phyloP scores from a whole-genome alignment of 2,113 vertebrate genomes.

The Muntiacus muntjak region DNA sequence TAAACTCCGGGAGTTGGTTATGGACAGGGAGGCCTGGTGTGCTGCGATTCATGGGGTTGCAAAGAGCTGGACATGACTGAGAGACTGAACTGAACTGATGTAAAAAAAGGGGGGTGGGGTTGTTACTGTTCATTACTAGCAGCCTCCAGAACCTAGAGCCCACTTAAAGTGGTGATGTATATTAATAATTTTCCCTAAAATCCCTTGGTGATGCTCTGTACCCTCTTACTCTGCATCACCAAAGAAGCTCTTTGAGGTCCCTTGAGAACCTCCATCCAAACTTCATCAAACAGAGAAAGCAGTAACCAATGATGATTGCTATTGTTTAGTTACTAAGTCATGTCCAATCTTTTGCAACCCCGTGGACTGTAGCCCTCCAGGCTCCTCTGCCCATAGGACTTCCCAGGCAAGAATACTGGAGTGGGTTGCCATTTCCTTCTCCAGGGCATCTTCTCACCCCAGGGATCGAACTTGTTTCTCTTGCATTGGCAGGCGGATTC shows the following conservation, averaged over 20 bases:
- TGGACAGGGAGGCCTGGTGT: too few species aligned
- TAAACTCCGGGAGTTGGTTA: too few species aligned
- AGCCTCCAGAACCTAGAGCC: background rate
- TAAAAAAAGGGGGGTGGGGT: too few species aligned
- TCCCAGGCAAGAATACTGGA: background rate
- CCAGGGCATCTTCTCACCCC: background rate
- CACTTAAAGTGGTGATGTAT: background rate
- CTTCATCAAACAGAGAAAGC: background rate
- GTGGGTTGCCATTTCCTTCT: background rate
- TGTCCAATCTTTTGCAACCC: background rate
- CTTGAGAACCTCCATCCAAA: background rate
- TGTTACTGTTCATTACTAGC: background rate
- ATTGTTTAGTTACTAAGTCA: background rate
- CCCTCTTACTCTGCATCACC: background rate
- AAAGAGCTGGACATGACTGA: too few species aligned
- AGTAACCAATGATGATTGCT: background rate
- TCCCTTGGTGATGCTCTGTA: rapidly evolving
- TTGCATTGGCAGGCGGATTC: background rate
- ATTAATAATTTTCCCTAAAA: background rate
- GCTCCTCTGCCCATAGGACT: background rate
- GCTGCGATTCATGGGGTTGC: too few species aligned
- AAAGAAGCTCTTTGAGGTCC: background rate
- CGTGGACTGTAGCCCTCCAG: background rate
- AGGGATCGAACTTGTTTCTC: background rate
- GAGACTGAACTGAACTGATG: too few species aligned